Evolutionary conservation across 2,113 vertebrate genomes (phyloP).

Genomic region (Leucoraja erinaceus): DNA sequence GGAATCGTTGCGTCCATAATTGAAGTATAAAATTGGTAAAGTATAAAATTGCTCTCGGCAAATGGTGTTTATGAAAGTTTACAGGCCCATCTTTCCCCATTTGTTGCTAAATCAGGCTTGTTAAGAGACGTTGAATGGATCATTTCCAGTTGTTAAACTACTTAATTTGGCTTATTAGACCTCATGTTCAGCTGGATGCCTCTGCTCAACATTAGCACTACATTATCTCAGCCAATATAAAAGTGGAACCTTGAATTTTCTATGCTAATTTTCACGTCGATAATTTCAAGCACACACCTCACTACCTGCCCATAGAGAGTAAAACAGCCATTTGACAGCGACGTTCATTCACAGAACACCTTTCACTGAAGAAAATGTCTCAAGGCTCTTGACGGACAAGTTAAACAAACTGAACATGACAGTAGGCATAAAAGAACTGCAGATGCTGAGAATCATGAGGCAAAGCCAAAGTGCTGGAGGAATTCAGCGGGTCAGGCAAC

Average conservation of each 20-base stretch:
- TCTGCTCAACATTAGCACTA: not conserved
- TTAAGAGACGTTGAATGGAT: not conserved
- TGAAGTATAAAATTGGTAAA: not conserved
- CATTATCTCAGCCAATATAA: not conserved
- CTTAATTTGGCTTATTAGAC: not conserved
- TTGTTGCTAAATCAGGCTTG: conserved; percentile 7
- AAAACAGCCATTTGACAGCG: not conserved
- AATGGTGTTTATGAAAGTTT: not conserved
- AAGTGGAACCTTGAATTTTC: not conserved
- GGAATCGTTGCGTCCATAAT: not conserved
- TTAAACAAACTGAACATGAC: too few species aligned
- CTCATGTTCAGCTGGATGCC: not conserved
- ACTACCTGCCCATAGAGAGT: not conserved
- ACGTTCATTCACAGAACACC: too few species aligned
- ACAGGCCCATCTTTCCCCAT: not conserved
- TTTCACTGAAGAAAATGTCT: too few species aligned
- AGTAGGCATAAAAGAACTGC: too few species aligned
- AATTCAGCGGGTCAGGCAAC: too few species aligned
- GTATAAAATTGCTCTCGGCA: not conserved
- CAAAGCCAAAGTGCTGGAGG: too few species aligned
- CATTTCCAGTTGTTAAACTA: not conserved
- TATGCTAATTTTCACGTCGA: not conserved
- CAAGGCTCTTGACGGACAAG: too few species aligned
- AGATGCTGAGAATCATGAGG: too few species aligned
- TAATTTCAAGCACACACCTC: too few species aligned